Evolutionary conservation across 2,797 vertebrate species (phyloP).

Genomic region (Carcharodon carcharias): DNA sequence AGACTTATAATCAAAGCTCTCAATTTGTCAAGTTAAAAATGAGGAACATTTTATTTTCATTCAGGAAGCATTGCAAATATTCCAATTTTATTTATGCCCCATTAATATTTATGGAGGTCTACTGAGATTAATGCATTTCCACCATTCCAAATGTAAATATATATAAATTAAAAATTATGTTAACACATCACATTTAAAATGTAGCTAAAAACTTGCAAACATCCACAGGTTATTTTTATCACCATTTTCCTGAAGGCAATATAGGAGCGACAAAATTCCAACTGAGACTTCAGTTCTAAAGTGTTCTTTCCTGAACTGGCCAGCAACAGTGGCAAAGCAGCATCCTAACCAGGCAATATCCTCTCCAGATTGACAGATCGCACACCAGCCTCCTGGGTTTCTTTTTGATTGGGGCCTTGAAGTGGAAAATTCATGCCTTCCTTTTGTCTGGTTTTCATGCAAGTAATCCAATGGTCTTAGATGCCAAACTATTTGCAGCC

Average conservation of each 20-base stretch:
- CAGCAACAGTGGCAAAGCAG: not conserved
- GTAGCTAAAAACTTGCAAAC: not conserved
- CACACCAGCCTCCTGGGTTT: not conserved
- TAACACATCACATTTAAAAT: not conserved
- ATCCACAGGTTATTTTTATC: not conserved
- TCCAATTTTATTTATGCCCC: not conserved
- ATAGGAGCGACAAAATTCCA: not conserved
- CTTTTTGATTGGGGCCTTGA: not conserved
- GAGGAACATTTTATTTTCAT: not conserved
- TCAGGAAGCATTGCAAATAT: not conserved
- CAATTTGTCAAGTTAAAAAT: not conserved
- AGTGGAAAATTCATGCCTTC: not conserved
- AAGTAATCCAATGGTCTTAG: not conserved
- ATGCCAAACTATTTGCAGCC: not conserved
- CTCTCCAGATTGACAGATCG: not conserved
- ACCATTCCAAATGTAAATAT: not conserved
- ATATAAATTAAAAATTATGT: not conserved
- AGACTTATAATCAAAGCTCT: not conserved
- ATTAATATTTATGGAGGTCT: not conserved
- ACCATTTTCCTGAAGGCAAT: not conserved
- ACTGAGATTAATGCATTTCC: not conserved
- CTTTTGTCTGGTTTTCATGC: not conserved
- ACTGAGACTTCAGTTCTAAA: not conserved
- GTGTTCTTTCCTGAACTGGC: not conserved
- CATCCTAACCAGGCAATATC: not conserved